phyloP scores from a whole-genome alignment of 2,113 vertebrate species.

The Caloenas nicobarica region DNA sequence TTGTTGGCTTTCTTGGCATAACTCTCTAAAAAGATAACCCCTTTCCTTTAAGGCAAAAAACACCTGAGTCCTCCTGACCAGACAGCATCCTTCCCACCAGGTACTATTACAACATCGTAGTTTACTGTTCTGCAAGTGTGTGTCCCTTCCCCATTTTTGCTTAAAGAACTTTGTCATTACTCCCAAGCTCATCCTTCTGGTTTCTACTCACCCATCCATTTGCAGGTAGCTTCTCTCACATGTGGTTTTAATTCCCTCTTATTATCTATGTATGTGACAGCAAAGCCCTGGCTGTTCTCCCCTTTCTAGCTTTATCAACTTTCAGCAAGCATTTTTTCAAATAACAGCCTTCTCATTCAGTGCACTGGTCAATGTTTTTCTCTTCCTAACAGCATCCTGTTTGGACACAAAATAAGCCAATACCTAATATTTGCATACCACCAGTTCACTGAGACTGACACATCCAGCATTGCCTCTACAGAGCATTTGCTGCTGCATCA shows the following conservation, averaged over 20 bases:
- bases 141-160: neutral
- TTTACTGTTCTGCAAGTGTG: neutral
- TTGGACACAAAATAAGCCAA: neutral
- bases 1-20: neutral
- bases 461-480: neutral
- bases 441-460: neutral
- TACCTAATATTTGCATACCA: neutral
- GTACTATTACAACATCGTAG: neutral
- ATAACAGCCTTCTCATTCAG: neutral
- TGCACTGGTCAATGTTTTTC: neutral
- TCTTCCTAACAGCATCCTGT: neutral
- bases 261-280: neutral
- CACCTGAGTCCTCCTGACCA: neutral
- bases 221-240: neutral
- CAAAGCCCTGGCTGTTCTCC: neutral
- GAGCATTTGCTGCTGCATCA: neutral
- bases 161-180: neutral
- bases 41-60: neutral
- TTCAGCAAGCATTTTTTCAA: neutral
- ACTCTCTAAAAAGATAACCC: neutral
- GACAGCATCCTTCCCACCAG: neutral
- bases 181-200: neutral
- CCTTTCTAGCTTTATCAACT: neutral
- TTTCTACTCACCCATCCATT: neutral
- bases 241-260: neutral